Base-by-base conservation (phyloP, 2,888 invertebrate species). In the Tyria jacobaeae region DNA sequence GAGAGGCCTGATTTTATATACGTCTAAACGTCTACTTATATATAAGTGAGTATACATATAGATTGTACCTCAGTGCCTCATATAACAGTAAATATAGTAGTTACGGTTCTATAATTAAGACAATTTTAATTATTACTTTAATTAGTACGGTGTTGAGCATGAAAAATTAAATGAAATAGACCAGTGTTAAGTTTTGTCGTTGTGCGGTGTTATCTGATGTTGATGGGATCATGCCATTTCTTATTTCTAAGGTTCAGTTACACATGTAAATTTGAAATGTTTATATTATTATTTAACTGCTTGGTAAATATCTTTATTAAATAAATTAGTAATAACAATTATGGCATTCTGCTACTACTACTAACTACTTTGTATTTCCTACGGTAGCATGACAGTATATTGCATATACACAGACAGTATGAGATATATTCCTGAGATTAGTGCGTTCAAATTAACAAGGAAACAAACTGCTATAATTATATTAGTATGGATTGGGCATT, bases 141-240 rank as follows among this genome's bases (percentile, higher is more conserved):
- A 44, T 44, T 44, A 21, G 21, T 21, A 44, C 44, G 44, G 44
- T 12, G 27, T 49, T 27, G 27, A 49, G 4, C 44, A 44, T 21
- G 21, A 17, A 44, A 44, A 12, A 21, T 21, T 12, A 31, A 31
- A 34, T 51, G n/a, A n/a, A n/a, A n/a, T n/a, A n/a, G n/a, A n/a
- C n/a, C 21, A 17, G 51, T 51, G n/a, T 68, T 68, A 44, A 21
- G 44, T 6, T n/a, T 44, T 44, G 21, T 44, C 44, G 44, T 44
- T 44, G 21, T 21, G 21, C 44, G 12, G 21, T 44, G 44, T 21
- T 21, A 21, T 21, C 21, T 17, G 12, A 41, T 3, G 17, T 17
- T 10, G 17, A 17, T 5, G 21, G 44, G 21, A 44, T 21, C 5
- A 44, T 49, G 37, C 9, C 44, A 12, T 44, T 21, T 44, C 21